Conservation (phyloP, 2,888 invertebrate genomes). For the Invenusta paracnida region DNA sequence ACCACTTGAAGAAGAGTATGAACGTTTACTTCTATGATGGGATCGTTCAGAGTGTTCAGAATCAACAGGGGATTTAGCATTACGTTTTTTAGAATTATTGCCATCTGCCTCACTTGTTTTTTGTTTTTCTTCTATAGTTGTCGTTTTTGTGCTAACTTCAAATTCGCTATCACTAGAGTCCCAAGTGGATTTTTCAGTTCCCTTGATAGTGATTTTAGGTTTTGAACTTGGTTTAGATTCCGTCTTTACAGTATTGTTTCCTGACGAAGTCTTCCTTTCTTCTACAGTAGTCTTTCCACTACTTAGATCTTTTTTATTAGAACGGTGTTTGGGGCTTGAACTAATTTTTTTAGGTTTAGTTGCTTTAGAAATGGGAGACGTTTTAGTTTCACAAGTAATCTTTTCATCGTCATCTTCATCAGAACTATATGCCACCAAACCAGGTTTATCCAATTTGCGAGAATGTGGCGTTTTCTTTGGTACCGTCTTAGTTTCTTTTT, state of each 20-base stretch:
- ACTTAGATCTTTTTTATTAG: neutral
- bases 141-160: neutral
- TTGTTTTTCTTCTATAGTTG: neutral
- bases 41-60: neutral
- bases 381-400: neutral
- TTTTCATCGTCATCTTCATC: constrained; percentile 20
- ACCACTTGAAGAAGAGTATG: neutral
- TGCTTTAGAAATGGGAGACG: neutral
- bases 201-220: constrained; percentile 4
- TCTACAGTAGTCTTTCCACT: neutral
- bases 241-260: neutral
- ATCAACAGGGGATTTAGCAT: neutral
- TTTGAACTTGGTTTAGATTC: neutral
- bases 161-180: constrained; percentile 28
- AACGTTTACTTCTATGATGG: neutral
- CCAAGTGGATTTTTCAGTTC: constrained; percentile 17
- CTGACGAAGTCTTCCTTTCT: neutral
- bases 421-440: constrained; percentile 30
- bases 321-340: neutral
- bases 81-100: neutral
- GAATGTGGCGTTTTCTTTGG: neutral
- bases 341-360: too few relatives aligned
- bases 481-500: neutral
- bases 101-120: neutral
- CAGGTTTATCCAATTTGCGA: neutral